phyloP scores from a whole-genome alignment of 1,140 invertebrate genomes.

The Bathynomus jamesi region DNA sequence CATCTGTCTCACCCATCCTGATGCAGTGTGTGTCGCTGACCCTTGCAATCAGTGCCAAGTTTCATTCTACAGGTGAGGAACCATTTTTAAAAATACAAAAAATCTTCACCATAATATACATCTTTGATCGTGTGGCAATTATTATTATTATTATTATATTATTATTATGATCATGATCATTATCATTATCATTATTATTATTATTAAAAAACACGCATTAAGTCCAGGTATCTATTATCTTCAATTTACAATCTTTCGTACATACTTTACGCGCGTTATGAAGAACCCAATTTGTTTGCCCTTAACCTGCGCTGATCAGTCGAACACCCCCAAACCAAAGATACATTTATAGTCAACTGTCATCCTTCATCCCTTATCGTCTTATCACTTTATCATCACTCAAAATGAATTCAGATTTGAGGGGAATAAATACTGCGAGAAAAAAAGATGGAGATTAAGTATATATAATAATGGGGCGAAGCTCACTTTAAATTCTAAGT shows the following conservation, averaged over 20 bases:
- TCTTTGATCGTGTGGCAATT: not conserved
- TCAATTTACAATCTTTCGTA: too few species aligned
- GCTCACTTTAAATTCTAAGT: not conserved
- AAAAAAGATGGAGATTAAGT: too few species aligned
- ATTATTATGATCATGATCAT: not conserved
- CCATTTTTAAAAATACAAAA: not conserved
- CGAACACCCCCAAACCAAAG: too few species aligned
- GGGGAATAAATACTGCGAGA: too few species aligned
- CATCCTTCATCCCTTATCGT: too few species aligned
- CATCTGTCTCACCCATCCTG: slow-evolving; percentile 42
- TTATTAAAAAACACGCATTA: too few species aligned
- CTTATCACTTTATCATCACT: not conserved
- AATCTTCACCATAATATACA: not conserved
- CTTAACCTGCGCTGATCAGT: too few species aligned
- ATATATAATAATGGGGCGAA: not conserved
- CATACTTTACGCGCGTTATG: too few species aligned
- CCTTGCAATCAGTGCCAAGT: slow-evolving; percentile 44
- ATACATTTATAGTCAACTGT: too few species aligned
- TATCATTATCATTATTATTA: not conserved
- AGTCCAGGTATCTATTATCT: too few species aligned
- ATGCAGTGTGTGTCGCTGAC: slow-evolving; percentile 46
- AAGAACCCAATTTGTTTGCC: too few species aligned
- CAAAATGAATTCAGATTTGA: too few species aligned
- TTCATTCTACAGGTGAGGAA: slow-evolving; percentile 38
- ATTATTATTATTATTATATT: not conserved